Conservation (phyloP, 2,888 invertebrate species). For the Endotricha flammealis region DNA sequence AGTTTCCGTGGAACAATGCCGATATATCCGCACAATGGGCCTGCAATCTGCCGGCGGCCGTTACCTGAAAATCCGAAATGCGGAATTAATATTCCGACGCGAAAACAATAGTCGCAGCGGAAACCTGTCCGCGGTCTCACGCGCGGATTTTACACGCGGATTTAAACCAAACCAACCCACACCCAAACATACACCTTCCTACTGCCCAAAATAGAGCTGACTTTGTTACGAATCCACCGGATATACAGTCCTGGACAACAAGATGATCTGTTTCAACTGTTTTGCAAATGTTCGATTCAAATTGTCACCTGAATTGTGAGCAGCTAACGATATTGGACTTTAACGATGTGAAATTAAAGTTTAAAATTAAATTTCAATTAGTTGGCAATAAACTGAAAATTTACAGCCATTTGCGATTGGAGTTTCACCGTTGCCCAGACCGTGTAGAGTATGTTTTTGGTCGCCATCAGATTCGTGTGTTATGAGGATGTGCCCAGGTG, state of each 20-base stretch:
- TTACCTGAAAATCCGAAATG: slow-evolving; percentile 25
- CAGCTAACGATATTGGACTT: slow-evolving; percentile 34
- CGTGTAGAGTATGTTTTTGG: slow-evolving; percentile 21
- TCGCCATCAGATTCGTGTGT: slow-evolving; percentile 20
- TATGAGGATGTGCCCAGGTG: slow-evolving; percentile 49
- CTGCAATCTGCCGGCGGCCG: slow-evolving; percentile 41
- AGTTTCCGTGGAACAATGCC: slow-evolving; percentile 27
- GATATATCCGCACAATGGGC: slow-evolving; percentile 19
- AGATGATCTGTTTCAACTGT: slow-evolving; percentile 52
- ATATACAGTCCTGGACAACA: slow-evolving; percentile 38
- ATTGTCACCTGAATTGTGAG: slow-evolving; percentile 56
- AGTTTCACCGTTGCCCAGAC: slow-evolving; percentile 14
- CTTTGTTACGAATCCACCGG: slow-evolving; percentile 23
- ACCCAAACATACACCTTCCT: slow-evolving; percentile 27
- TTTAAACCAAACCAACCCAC: slow-evolving; percentile 39
- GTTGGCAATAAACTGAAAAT: slow-evolving; percentile 17
- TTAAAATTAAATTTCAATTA: slow-evolving; percentile 17
- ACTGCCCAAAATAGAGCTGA: slow-evolving; percentile 18
- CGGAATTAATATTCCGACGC: slow-evolving; percentile 41
- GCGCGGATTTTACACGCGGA: slow-evolving; percentile 56
- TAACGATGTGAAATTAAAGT: slow-evolving; percentile 22
- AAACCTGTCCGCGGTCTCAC: slow-evolving; percentile 57
- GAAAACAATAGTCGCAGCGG: slow-evolving; percentile 54
- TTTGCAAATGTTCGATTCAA: slow-evolving; percentile 59
- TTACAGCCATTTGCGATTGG: slow-evolving; percentile 15